phyloP scores from a whole-genome alignment of 2,797 vertebrate genomes.

The Cottoperca gobio region DNA sequence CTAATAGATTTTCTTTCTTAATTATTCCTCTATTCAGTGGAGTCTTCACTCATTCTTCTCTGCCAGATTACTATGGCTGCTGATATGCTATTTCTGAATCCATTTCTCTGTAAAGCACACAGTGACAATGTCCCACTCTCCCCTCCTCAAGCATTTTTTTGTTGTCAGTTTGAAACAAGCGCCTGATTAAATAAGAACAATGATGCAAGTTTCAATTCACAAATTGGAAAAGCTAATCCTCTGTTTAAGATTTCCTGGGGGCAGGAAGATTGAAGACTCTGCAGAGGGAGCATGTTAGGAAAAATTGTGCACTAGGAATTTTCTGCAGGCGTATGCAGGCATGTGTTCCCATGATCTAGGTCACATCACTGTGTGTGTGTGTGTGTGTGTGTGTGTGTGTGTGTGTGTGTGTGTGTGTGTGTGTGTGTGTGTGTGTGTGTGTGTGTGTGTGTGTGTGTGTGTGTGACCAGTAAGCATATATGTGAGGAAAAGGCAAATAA shows the following conservation, averaged over 20 bases:
- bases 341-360: slow-evolving; percentile 51
- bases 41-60: slow-evolving; percentile 38
- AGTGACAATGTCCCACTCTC: slow-evolving; percentile 20
- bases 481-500: background rate
- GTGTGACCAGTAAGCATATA: background rate
- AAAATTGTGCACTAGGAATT: slow-evolving; percentile 33
- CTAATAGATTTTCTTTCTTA: slow-evolving; percentile 61
- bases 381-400: background rate
- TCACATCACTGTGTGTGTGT: slow-evolving; percentile 48
- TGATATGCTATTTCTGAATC: slow-evolving; percentile 55
- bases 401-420: background rate
- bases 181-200: slow-evolving; percentile 75
- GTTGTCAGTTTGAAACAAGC: slow-evolving; percentile 60
- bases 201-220: slow-evolving; percentile 73
- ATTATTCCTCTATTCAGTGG: slow-evolving; percentile 52
- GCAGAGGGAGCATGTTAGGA: slow-evolving; percentile 37
- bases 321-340: slow-evolving; percentile 36
- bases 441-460: background rate
- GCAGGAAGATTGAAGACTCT: slow-evolving; percentile 51
- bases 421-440: slow-evolving; percentile 3
- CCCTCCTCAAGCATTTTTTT: slow-evolving; percentile 32
- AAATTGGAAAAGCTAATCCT: slow-evolving; percentile 78
- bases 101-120: slow-evolving; percentile 22
- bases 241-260: slow-evolving; percentile 72
- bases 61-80: slow-evolving; percentile 57